Evolutionary conservation across 2,113 vertebrate genomes (phyloP), one percentile per base, ranked within the genome.

Genomic region (Nerophis lumbriciformis): DNA sequence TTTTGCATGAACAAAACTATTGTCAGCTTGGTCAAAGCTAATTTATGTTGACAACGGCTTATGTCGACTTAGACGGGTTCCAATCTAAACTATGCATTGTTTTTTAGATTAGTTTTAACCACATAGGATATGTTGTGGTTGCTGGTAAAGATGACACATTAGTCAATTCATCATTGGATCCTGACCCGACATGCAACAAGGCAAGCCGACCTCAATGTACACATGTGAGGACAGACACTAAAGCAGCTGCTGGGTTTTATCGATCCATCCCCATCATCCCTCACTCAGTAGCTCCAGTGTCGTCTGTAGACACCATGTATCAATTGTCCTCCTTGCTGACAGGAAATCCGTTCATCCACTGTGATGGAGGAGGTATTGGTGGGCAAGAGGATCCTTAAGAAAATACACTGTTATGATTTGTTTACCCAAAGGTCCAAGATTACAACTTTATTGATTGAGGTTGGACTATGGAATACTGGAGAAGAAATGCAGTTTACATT

Each of bases 281-380:
- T 51, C 69, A n/a, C 65, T 80, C 70, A 71, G 63, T 73, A 68
- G 62, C 65, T 59, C 65, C 78, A 66, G 21, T 72, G 52, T 37
- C 36, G 53, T 36, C 69, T 65, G 61, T 60, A 76, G 67, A 54
- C 39, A 1, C 62, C 76, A 72, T 71, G 75, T 81, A 76, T 85
- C 79, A 78, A 59, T 79, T 15, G 68, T 61, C 65, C 66, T 67
- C 72, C 57, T 60, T 60, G 62, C 73, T 84, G 79, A 85, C 85
- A 79, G 75, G 47, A 71, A 75, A 67, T 76, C 68, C 69, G 56
- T 70, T 61, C 28, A 13, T 72, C 69, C 1, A 44, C 59, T 57
- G 66, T 83, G 82, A 83, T 85, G 63, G 72, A 84, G 58, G 66
- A 83, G 65, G 60, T 48, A 80, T 79, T 82, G 45, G 69, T 78